These are phyloP conservation scores for Selene dorsalis DNA, from an alignment of 2,797 vertebrate species.

Conservation along the genomic window DNA sequence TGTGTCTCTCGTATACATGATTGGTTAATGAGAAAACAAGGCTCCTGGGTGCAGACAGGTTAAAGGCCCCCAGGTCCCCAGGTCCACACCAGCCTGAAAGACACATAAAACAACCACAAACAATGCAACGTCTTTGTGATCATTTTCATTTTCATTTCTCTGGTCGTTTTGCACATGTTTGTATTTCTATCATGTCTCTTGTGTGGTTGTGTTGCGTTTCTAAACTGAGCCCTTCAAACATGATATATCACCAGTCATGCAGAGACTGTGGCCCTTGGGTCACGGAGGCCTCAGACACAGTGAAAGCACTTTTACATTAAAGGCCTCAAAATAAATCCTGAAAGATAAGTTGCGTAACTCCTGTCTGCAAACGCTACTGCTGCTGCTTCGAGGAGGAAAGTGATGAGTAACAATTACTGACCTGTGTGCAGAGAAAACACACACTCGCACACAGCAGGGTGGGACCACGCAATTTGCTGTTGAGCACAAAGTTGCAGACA, in stretches of 20 bases:
- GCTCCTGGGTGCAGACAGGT: not conserved
- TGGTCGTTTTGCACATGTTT: not conserved
- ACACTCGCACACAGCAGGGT: constrained; percentile 36
- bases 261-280: not conserved
- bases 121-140: not conserved
- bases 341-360: constrained; percentile 32
- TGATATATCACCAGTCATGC: not conserved
- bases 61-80: not conserved
- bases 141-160: too few relatives aligned
- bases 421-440: constrained; percentile 32
- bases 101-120: not conserved
- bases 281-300: not conserved
- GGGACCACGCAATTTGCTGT: constrained; percentile 50
- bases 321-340: constrained; percentile 41
- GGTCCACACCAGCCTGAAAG: not conserved
- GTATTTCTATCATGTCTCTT: too few relatives aligned
- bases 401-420: constrained; percentile 42
- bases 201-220: not conserved
- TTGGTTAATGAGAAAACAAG: not conserved
- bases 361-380: constrained; percentile 23
- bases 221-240: not conserved
- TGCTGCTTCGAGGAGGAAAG: constrained; percentile 9
- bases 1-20: not conserved
- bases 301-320: constrained; percentile 39
- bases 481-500: constrained; percentile 63